Evolutionary conservation across 2,113 vertebrate genomes (phyloP), one percentile per base, ranked within the genome.

Genomic region (Alethe castanea): DNA sequence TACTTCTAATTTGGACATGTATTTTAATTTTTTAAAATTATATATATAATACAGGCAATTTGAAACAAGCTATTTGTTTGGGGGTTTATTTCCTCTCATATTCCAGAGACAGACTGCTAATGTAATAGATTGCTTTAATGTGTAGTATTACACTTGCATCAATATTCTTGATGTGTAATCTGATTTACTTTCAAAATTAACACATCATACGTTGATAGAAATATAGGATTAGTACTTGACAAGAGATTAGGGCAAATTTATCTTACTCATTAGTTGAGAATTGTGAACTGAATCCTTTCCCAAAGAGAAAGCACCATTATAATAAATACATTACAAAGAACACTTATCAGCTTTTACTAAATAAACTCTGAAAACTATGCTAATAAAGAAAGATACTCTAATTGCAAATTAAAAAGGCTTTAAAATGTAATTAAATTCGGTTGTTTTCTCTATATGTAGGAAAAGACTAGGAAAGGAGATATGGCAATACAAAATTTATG

Each of bases 301-400:
- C 57, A 85, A 81, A 62, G 25, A 84, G 73, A 72, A 92, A 91
- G 36, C n/a, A 38, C 19, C 22, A 33, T 76, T 77, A 35, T 57
- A 81, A 81, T 69, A 79, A 95, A 80, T 47, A 35, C 5, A 72
- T 92, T 87, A 79, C 40, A 9, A 54, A 81, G 8, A 57, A 8
- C 14, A 61, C 90, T 96, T 91, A 88, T 86, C 56, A 91, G 72
- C 64, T 95, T 92, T 92, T 87, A 69, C 31, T 82, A 85, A 87
- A 76, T 86, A 86, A 94, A 56, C 33, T 57, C 57, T 65, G 36
- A 53, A 78, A 86, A 88, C 15, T 42, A 64, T n/a, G 29, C 56
- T 84, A 74, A 74, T 72, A 91, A 91, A 90, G 62, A 86, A 69
- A 80, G 64, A 86, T 31, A 79, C 28, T 79, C 11, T 69, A 77